These are phyloP conservation scores for Zoanthus sociatus DNA, from an alignment of 92 coral and sea anemone genomes.

Conservation along the genomic window DNA sequence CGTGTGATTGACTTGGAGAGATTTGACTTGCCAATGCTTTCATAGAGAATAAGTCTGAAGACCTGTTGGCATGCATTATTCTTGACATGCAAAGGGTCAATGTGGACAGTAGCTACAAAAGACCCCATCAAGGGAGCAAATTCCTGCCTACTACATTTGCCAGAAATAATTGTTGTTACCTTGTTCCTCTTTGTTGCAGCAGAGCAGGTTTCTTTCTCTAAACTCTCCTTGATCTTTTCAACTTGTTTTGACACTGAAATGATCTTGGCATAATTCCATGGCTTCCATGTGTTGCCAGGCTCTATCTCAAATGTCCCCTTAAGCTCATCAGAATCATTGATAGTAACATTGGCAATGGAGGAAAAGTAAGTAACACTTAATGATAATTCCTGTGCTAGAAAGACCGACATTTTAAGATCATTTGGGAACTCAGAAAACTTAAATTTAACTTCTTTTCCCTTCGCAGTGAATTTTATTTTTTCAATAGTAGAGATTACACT, in stretches of 20 bases:
- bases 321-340: not conserved
- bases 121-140: conserved; percentile 13
- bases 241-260: conserved; percentile 32
- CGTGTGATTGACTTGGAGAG: not conserved
- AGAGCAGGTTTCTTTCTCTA: conserved; percentile 1
- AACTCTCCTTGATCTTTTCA: conserved; percentile 29
- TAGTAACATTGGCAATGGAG: conserved; percentile 48
- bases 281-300: conserved; percentile 29
- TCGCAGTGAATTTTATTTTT: conserved; percentile 28
- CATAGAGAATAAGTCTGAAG: conserved; percentile 34
- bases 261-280: conserved; percentile 49
- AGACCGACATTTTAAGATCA: conserved; percentile 44
- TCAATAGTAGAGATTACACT: conserved; percentile 42
- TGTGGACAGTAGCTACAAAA: conserved; percentile 4
- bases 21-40: conserved; percentile 31
- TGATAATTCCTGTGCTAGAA: conserved; percentile 43
- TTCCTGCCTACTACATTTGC: not conserved
- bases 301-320: conserved; percentile 38
- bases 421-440: conserved; percentile 51
- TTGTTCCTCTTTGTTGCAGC: conserved; percentile 25
- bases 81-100: conserved; percentile 28
- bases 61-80: conserved; percentile 41
- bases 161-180: conserved; percentile 29
- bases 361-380: conserved; percentile 49
- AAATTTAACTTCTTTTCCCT: conserved; percentile 38